These are phyloP conservation scores for Benitochromis conjunctus DNA, from an alignment of 2,113 vertebrate species.

Conservation along the genomic window DNA sequence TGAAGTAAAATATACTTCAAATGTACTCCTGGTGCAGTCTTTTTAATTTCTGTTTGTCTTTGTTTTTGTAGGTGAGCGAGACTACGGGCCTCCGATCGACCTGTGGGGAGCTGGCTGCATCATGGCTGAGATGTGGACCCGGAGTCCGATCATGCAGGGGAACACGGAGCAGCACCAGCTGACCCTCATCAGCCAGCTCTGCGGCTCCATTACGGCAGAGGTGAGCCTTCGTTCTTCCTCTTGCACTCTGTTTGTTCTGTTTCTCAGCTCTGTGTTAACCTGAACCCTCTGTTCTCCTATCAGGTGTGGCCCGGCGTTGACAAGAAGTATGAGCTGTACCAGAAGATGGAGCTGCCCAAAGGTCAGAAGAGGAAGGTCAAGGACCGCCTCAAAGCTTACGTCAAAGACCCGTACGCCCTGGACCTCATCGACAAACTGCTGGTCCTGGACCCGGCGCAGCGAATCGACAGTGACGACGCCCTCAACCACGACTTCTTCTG, in stretches of 20 bases:
- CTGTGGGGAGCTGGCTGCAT: conserved; percentile 97
- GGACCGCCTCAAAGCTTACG: conserved; percentile 95
- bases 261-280: not conserved
- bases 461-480: conserved; percentile 91
- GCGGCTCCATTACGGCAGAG: conserved; percentile 93
- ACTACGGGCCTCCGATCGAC: conserved; percentile 97
- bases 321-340: conserved; percentile 92
- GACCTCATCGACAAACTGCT: conserved; percentile 96
- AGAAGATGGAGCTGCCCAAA: conserved; percentile 95
- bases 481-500: conserved; percentile 99
- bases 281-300: accelerated
- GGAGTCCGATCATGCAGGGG: conserved; percentile 99
- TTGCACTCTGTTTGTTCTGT: not conserved
- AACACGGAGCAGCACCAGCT: conserved; percentile 99
- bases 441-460: conserved; percentile 90
- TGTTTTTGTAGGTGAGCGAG: conserved; percentile 83
- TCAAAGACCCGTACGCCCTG: conserved; percentile 91
- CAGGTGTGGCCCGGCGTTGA: conserved; percentile 95
- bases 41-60: not conserved
- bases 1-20: not conserved
- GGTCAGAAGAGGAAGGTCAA: conserved; percentile 98
- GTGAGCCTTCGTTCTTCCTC: conserved; percentile 45
- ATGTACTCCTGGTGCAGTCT: not conserved
- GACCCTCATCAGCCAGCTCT: conserved; percentile 97
- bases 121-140: conserved; percentile 99